phyloP scores from a whole-genome alignment of 2,888 invertebrate species.

The Microchrysa polita region DNA sequence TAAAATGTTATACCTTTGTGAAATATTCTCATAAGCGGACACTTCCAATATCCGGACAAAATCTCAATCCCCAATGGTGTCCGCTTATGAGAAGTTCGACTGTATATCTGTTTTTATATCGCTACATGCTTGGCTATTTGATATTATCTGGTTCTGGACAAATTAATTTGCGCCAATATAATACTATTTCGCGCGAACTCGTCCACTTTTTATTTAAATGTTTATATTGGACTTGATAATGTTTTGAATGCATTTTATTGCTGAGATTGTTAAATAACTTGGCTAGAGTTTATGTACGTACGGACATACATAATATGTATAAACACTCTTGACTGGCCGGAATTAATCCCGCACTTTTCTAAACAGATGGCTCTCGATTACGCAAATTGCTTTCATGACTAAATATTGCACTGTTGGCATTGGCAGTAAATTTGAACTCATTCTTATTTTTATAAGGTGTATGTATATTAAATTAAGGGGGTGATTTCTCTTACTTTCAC shows the following conservation, averaged over 20 bases:
- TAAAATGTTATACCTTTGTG: no score
- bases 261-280: slow-evolving; percentile 20
- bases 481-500: no score
- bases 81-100: no score
- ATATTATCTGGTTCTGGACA: background rate
- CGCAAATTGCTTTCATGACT: slow-evolving; percentile 8
- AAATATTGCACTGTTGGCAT: no score
- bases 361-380: slow-evolving; percentile 19
- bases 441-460: slow-evolving; percentile 2
- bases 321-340: slow-evolving; percentile 5
- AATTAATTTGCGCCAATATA: slow-evolving; percentile 33
- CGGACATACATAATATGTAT: no score
- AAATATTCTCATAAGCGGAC: no score
- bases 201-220: slow-evolving; percentile 30
- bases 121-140: slow-evolving; percentile 16
- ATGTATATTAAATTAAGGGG: no score
- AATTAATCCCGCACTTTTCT: slow-evolving; percentile 1
- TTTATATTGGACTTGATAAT: slow-evolving; percentile 31
- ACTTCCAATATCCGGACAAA: no score
- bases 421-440: background rate
- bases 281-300: no score
- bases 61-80: no score
- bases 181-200: slow-evolving; percentile 2
- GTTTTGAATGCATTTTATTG: slow-evolving; percentile 37
- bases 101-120: background rate